Percentiles rank a stretch among this genome's conserved stretches.
Conservation (phyloP, 2,888 invertebrate genomes). For the Brenthis daphne region DNA sequence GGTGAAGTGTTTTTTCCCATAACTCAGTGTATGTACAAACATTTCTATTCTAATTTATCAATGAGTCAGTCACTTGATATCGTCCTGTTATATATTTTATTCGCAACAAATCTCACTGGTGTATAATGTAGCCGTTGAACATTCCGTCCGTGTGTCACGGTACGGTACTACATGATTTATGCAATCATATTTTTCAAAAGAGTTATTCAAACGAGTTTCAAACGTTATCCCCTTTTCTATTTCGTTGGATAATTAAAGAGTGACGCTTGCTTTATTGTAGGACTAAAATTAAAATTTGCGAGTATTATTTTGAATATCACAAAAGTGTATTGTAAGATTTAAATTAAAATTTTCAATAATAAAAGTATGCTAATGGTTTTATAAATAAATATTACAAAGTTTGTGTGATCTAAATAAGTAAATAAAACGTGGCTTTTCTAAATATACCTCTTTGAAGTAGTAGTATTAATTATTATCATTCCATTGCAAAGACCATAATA, state of each 20-base stretch:
- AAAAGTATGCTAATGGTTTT: no score
- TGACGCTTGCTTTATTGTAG: background rate
- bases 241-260: conserved; percentile 10
- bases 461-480: no score
- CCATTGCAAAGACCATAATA: no score
- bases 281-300: background rate
- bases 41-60: conserved; percentile 23
- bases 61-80: conserved; percentile 51
- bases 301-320: background rate
- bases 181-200: conserved; percentile 23
- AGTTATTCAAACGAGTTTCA: conserved; percentile 33
- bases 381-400: no score
- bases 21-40: conserved; percentile 17
- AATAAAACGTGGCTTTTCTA: no score
- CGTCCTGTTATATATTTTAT: conserved; percentile 55
- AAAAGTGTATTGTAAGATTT: background rate
- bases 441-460: no score
- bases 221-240: conserved; percentile 19
- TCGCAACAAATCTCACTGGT: conserved; percentile 56
- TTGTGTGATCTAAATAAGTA: no score
- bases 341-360: background rate
- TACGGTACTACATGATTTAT: conserved; percentile 29
- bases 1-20: conserved; percentile 5
- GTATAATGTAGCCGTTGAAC: conserved; percentile 27
- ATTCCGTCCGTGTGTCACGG: conserved; percentile 15